Evolutionary conservation across 2,888 invertebrate genomes (phyloP).

Genomic region (Fabriciana adippe): DNA sequence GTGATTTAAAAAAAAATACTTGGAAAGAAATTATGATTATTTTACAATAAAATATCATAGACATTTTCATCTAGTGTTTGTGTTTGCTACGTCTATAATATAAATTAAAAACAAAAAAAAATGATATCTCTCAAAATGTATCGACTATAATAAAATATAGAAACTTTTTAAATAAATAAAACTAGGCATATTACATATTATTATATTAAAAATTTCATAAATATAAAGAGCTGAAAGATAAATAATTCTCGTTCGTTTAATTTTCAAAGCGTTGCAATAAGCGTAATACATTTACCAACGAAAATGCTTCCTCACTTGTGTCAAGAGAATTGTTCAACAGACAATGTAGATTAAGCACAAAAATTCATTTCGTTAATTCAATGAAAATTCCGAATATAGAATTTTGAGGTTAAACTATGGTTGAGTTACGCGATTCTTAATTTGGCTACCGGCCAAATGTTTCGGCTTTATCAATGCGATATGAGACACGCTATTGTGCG

Average conservation of each 20-base stretch:
- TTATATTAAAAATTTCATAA: neutral
- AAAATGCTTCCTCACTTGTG: slow-evolving; percentile 17
- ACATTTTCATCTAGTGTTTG: too few relatives aligned
- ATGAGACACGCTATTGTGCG: slow-evolving; percentile 38
- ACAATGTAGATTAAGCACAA: slow-evolving; percentile 31
- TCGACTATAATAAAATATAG: too few relatives aligned
- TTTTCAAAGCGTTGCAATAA: slow-evolving; percentile 17
- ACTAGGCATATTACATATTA: neutral
- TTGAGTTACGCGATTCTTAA: slow-evolving; percentile 41
- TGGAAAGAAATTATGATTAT: too few relatives aligned
- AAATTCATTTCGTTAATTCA: slow-evolving; percentile 39
- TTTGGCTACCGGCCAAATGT: slow-evolving; percentile 39
- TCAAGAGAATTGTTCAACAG: slow-evolving; percentile 21
- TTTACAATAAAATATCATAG: too few relatives aligned
- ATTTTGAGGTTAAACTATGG: slow-evolving; percentile 38
- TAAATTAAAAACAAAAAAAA: too few relatives aligned
- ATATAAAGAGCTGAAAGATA: neutral
- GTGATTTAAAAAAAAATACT: too few relatives aligned
- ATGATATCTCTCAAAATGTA: too few relatives aligned
- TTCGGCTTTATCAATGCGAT: slow-evolving; percentile 40
- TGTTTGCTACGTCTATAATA: too few relatives aligned
- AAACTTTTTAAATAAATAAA: too few relatives aligned
- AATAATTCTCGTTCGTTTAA: slow-evolving; percentile 9
- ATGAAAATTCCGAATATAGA: slow-evolving; percentile 37
- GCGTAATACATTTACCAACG: slow-evolving; percentile 6